A percentile compares a stretch with the other conserved stretches of the same genome.
These are phyloP conservation scores for Synergus laeviventris DNA, from an alignment of 2,888 invertebrate genomes.

Conservation along the genomic window DNA sequence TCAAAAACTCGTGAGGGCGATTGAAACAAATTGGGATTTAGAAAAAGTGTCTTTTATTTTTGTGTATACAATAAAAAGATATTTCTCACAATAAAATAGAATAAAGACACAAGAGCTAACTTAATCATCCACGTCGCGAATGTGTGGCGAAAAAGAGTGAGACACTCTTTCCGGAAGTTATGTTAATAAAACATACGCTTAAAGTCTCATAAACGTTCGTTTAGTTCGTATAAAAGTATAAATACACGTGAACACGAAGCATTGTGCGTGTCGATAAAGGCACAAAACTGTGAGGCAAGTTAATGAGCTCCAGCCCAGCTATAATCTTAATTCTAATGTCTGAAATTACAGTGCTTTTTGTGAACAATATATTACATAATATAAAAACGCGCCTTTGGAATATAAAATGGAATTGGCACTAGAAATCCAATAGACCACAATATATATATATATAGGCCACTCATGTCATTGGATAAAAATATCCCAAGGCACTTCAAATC, in stretches of 20 bases:
- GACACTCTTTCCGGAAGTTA: conserved; percentile 22
- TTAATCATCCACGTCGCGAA: background rate
- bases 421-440: conserved; percentile 11
- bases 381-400: conserved; percentile 20
- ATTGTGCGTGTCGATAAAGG: conserved; percentile 33
- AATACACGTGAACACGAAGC: conserved; percentile 30
- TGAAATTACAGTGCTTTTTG: conserved; percentile 36
- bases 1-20: background rate
- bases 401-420: conserved; percentile 16
- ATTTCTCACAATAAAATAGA: conserved; percentile 27
- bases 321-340: conserved; percentile 22
- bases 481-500: conserved; percentile 16
- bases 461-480: conserved; percentile 10
- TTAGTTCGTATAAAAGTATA: conserved; percentile 37
- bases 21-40: conserved; percentile 4
- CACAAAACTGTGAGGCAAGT: conserved; percentile 36
- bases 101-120: background rate
- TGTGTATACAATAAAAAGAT: conserved; percentile 17
- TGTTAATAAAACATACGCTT: conserved; percentile 26
- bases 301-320: conserved; percentile 33
- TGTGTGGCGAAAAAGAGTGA: background rate
- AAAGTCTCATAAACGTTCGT: conserved; percentile 22
- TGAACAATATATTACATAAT: conserved; percentile 37
- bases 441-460: conserved; percentile 20
- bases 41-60: conserved; percentile 31